Percentiles rank a stretch among this genome's conserved stretches.
Conservation (phyloP, 1,140 invertebrate species). For the Frieseomelitta varia region DNA sequence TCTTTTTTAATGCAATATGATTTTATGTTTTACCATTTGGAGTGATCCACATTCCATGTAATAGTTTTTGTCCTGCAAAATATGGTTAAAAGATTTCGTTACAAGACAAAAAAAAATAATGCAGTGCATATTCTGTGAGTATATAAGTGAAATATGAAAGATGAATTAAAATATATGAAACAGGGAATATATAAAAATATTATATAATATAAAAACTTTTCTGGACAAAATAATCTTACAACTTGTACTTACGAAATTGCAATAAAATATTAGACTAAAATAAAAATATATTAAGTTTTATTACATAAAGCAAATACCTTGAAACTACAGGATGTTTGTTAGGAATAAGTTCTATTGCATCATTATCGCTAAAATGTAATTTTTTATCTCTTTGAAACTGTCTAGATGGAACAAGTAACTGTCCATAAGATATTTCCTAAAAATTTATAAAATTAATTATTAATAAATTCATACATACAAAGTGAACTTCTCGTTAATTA, state of each 20-base stretch:
- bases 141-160: slow-evolving; percentile 6
- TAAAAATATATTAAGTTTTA: slow-evolving; percentile 3
- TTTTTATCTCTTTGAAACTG: slow-evolving; percentile 81
- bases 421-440: slow-evolving; percentile 92
- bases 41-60: slow-evolving; percentile 90
- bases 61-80: slow-evolving; percentile 92
- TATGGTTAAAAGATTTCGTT: slow-evolving; percentile 71
- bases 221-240: background rate
- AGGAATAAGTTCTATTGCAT: slow-evolving; percentile 81
- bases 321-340: slow-evolving; percentile 85
- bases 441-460: slow-evolving; percentile 36
- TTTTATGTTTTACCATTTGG: slow-evolving; percentile 86
- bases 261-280: slow-evolving; percentile 24
- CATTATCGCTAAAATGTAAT: slow-evolving; percentile 82
- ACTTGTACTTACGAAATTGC: background rate
- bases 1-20: slow-evolving; percentile 43
- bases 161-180: slow-evolving; percentile 10
- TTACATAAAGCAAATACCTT: slow-evolving; percentile 81
- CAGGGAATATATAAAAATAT: background rate
- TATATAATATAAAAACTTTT: background rate
- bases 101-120: slow-evolving; percentile 61
- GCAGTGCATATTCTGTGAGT: slow-evolving; percentile 16
- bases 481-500: background rate
- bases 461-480: background rate
- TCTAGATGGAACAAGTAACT: slow-evolving; percentile 90